Evolutionary conservation across 2,113 vertebrate genomes (phyloP), one percentile per base, ranked within the genome.

Genomic region (Lycaon pictus): DNA sequence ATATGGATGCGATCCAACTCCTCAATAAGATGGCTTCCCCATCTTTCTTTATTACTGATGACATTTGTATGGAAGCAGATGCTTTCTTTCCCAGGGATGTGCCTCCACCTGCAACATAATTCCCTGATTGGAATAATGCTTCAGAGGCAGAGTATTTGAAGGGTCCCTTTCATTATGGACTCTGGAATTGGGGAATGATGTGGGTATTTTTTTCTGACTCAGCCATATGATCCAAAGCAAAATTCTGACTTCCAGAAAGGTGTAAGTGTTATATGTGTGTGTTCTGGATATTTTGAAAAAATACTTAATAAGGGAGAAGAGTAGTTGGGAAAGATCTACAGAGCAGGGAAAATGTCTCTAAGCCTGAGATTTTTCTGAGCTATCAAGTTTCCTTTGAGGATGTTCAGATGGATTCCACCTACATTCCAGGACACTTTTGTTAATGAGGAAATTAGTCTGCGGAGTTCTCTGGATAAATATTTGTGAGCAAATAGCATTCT

Each of bases 401-500:
- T 8, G 48, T 83, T 94, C 84, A 19, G 60, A 90, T 77, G 56
- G 88, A 98, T 97, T 79, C 95, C 85, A 98, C 96, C 97, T 98
- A 91, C 97, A 86, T 96, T 85, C 76, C 0, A 69, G 88, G 96
- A 90, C 69, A 81, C 95, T 98, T 97, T 94, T 27, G 53, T 98
- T 98, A 98, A 98, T 90, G 93, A 98, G 94, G 53, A 92, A 92
- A 93, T 97, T 88, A 96, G 96, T 97, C 97, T 98, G 92, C 97
- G 85, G 96, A 97, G 97, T 93, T 93, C 83, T 96, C 95, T 91
- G 67, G 92, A 98, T 98, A 98, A 98, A 97, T 97, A 97, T 98
- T 99, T 98, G 96, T 96, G 95, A 95, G 96, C 98, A 98, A 98
- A 95, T 25, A 29, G 98, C 97, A 97, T 98, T 98, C 97, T 98